Percentiles rank a stretch among this genome's conserved stretches.
These are phyloP conservation scores for Diabrotica undecimpunctata DNA, from an alignment of 1,140 invertebrate species.

Conservation along the genomic window DNA sequence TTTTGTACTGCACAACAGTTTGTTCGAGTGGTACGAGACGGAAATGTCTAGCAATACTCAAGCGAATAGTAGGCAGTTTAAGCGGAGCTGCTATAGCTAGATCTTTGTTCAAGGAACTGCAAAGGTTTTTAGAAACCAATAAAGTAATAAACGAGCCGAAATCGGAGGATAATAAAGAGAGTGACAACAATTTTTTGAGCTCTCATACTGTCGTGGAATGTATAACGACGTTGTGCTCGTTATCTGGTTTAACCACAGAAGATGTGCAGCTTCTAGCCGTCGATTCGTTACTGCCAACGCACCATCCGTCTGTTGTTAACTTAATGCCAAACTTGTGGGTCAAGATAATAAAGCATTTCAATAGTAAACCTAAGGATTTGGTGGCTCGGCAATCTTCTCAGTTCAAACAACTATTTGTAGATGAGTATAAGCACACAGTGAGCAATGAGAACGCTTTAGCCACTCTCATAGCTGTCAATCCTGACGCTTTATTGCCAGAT, in stretches of 20 bases:
- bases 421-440: constrained; percentile 55
- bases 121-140: constrained; percentile 53
- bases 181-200: constrained; percentile 25
- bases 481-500: constrained; percentile 60
- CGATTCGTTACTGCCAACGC: constrained; percentile 61
- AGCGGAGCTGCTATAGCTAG: constrained; percentile 49
- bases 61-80: constrained; percentile 40
- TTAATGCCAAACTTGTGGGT: constrained; percentile 57
- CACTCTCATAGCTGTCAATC: constrained; percentile 61
- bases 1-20: constrained; percentile 61
- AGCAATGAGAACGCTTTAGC: constrained; percentile 63
- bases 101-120: constrained; percentile 59
- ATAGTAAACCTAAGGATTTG: constrained; percentile 55
- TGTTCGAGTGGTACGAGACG: constrained; percentile 43
- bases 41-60: constrained; percentile 44
- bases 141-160: constrained; percentile 47
- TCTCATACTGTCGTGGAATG: constrained; percentile 45
- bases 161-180: constrained; percentile 26
- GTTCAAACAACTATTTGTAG: constrained; percentile 59
- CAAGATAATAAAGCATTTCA: constrained; percentile 57
- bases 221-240: constrained; percentile 53
- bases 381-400: constrained; percentile 53
- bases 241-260: constrained; percentile 47
- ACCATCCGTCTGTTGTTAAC: constrained; percentile 63
- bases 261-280: constrained; percentile 56